Base-by-base conservation (phyloP, 2,888 invertebrate genomes). In the Hyppa rectilinea region DNA sequence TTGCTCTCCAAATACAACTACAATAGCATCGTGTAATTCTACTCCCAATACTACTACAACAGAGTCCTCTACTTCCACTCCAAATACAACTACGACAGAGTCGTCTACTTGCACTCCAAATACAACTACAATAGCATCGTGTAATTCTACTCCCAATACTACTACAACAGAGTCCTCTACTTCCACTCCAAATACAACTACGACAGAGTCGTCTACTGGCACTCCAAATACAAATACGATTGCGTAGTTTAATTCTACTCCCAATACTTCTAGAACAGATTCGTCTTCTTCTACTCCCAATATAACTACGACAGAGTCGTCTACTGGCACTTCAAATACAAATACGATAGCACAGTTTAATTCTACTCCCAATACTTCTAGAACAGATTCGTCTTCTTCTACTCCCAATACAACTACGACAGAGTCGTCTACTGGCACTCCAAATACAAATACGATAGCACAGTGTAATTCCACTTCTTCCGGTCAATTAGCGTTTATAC, bases 41-140 rank as follows among this genome's bases (percentile, higher is more conserved):
- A 4, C 38, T 2, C 10, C 31, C n/a, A 3, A 0, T 10, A 0
- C 45, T 10, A n/a, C n/a, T 4, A 10, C n/a, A 2, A 20, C 6
- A 40, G 40, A 17, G 2, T 6, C 6, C 4, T 45, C 10, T 9
- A n/a, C n/a, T 43, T n/a, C 43, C 5, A 40, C 40, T 20, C 6
- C 43, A 23, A 26, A 10, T 10, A 3, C 26, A 9, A 12, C 56
- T 10, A 4, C 26, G 2, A 1, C 17, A n/a, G n/a, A n/a, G n/a
- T n/a, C n/a, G n/a, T n/a, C n/a, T 4, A 0, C 10, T 12, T 12
- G 6, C 2, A n/a, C n/a, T n/a, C n/a, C n/a, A n/a, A 58, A 10
- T 1, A 10, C 10, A 23, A 38, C 9, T 23, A 5, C 38, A 1
- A 17, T 10, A 10, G n/a, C n/a, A n/a, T n/a, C n/a, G n/a, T n/a